phyloP scores from a whole-genome alignment of 2,113 vertebrate genomes.

The Anseranas semipalmata region DNA sequence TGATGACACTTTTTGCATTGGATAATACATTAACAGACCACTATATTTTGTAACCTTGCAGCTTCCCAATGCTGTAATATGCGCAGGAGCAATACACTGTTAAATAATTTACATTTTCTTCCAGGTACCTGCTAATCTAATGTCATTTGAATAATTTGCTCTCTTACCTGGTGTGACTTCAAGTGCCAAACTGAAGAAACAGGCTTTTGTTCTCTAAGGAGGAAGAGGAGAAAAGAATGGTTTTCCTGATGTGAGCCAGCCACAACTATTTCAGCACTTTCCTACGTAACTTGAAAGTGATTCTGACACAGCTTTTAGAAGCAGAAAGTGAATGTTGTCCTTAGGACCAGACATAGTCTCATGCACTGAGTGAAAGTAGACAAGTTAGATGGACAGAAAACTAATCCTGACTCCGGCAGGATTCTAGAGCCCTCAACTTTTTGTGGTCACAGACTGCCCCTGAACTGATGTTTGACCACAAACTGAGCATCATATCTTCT shows the following conservation, averaged over 20 bases:
- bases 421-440: slow-evolving; percentile 18
- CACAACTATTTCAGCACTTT: slow-evolving; percentile 66
- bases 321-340: slow-evolving; percentile 65
- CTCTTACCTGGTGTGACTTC: slow-evolving; percentile 59
- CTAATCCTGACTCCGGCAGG: slow-evolving; percentile 46
- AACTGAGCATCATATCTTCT: slow-evolving; percentile 39
- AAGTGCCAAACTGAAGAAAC: slow-evolving; percentile 80
- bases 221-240: slow-evolving; percentile 22
- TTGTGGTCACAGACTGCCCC: slow-evolving; percentile 31
- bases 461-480: slow-evolving; percentile 33
- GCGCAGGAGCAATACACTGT: not conserved
- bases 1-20: not conserved
- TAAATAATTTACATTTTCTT: slow-evolving; percentile 55
- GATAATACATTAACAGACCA: not conserved
- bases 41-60: not conserved
- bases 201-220: slow-evolving; percentile 15
- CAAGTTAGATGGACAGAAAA: slow-evolving; percentile 35
- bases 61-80: not conserved
- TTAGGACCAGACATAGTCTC: slow-evolving; percentile 45
- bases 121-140: slow-evolving; percentile 93
- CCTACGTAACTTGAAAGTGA: slow-evolving; percentile 62
- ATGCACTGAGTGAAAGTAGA: slow-evolving; percentile 52
- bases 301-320: slow-evolving; percentile 56
- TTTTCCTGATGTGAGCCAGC: slow-evolving; percentile 52
- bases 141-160: slow-evolving; percentile 90